Conservation (phyloP, 92 coral and sea anemone species). For the Pocillopora meandrina region DNA sequence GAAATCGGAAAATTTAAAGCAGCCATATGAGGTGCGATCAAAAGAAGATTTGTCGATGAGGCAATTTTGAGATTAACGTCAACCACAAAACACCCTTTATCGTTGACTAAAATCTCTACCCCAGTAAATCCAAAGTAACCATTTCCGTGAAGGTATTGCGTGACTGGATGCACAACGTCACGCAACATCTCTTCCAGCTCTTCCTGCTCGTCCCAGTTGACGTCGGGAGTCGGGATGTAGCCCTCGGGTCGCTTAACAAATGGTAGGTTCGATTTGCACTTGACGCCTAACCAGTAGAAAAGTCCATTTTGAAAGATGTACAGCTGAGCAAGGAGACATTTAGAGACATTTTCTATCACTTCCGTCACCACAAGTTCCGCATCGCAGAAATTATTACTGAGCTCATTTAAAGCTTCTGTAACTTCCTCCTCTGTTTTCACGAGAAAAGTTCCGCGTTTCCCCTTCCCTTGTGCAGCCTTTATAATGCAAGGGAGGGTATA, state of each 20-base stretch:
- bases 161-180: slow-evolving; percentile 63
- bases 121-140: slow-evolving; percentile 83
- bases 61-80: slow-evolving; percentile 78
- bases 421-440: slow-evolving; percentile 67
- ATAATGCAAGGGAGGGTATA: slow-evolving; percentile 86
- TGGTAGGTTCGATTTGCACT: slow-evolving; percentile 54
- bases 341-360: slow-evolving; percentile 61
- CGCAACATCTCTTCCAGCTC: slow-evolving; percentile 56
- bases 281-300: slow-evolving; percentile 74
- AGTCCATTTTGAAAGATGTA: slow-evolving; percentile 75
- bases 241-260: slow-evolving; percentile 47
- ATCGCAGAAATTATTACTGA: slow-evolving; percentile 52
- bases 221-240: slow-evolving; percentile 54
- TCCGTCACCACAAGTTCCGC: slow-evolving; percentile 75
- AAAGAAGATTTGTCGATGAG: slow-evolving; percentile 66
- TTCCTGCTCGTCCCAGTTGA: slow-evolving; percentile 73
- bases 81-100: slow-evolving; percentile 68
- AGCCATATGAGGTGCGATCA: slow-evolving; percentile 84
- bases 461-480: slow-evolving; percentile 83
- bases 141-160: slow-evolving; percentile 72
- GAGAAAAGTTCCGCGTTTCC: slow-evolving; percentile 72
- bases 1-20: slow-evolving; percentile 58
- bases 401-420: slow-evolving; percentile 50
- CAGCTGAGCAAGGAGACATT: slow-evolving; percentile 68
- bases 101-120: slow-evolving; percentile 66